Conservation (phyloP, 1,140 invertebrate genomes). For the Meloidogyne hapla region DNA sequence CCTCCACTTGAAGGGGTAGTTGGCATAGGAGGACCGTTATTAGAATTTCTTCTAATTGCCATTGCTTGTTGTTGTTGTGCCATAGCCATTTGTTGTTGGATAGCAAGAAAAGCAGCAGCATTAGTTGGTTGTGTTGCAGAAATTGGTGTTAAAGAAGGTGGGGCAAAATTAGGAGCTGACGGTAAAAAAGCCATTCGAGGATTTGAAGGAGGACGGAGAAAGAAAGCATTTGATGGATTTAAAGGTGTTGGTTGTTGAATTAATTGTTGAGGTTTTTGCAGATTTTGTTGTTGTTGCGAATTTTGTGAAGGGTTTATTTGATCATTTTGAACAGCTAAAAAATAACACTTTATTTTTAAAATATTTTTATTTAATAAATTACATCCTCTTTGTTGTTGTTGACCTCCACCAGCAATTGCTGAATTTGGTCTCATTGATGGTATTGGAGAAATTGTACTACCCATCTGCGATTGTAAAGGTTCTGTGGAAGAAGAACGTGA, state of each 20-base stretch:
- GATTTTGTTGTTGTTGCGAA: neutral
- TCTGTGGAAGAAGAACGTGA: slow-evolving; percentile 16
- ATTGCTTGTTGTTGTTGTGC: neutral
- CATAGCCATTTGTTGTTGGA: neutral
- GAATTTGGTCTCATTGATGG: slow-evolving; percentile 22
- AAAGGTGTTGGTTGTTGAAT: neutral
- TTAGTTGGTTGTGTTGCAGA: neutral
- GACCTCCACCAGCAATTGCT: slow-evolving; percentile 5
- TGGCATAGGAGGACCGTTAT: neutral
- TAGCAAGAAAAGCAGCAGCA: neutral
- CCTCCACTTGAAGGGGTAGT: slow-evolving; percentile 4
- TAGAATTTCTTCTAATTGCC: neutral
- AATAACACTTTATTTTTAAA: neutral
- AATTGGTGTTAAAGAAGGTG: neutral
- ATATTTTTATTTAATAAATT: neutral
- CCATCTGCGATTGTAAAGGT: neutral
- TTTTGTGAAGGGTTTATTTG: neutral
- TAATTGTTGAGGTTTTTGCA: neutral
- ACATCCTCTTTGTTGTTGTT: slow-evolving; percentile 1
- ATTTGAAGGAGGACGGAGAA: neutral
- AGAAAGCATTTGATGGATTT: neutral
- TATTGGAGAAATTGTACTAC: neutral
- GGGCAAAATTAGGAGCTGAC: neutral
- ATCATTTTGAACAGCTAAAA: neutral
- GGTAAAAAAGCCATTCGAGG: neutral